These are phyloP conservation scores for Patella depressa DNA, from an alignment of 2,888 invertebrate genomes.

Conservation along the genomic window DNA sequence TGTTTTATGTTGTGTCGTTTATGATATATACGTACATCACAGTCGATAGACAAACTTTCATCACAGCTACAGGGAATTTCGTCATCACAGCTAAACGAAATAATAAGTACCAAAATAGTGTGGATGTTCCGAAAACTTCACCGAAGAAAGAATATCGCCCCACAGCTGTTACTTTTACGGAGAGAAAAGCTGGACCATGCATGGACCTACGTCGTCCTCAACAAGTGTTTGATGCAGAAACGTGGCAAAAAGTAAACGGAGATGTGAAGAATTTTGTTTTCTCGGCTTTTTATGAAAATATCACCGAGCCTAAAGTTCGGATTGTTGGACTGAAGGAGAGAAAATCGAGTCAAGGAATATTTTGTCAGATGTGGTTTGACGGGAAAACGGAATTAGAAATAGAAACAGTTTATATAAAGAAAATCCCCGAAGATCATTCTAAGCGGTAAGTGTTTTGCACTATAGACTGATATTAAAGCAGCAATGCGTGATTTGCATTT, in stretches of 20 bases:
- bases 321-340: conserved; percentile 17
- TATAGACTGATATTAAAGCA: too few relatives aligned
- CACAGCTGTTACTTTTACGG: too few relatives aligned
- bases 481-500: too few relatives aligned
- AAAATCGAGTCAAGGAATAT: background rate
- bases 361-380: conserved; percentile 27
- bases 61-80: too few relatives aligned
- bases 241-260: conserved; percentile 20
- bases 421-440: conserved; percentile 32
- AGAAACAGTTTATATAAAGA: background rate
- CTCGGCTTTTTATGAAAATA: conserved; percentile 32
- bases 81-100: too few relatives aligned
- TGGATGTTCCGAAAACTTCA: too few relatives aligned
- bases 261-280: conserved; percentile 21
- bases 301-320: conserved; percentile 20
- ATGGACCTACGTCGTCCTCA: conserved; percentile 16
- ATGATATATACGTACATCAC: too few relatives aligned
- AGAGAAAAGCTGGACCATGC: conserved; percentile 14
- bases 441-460: conserved; percentile 23
- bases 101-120: too few relatives aligned
- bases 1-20: too few relatives aligned
- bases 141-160: too few relatives aligned
- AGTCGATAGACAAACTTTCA: too few relatives aligned
- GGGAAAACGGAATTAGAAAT: background rate
- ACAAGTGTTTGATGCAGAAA: conserved; percentile 20